Percentiles rank a stretch among this genome's conserved stretches.
Evolutionary conservation across 2,888 invertebrate genomes (phyloP).

Genomic region (Ophraella communa): DNA sequence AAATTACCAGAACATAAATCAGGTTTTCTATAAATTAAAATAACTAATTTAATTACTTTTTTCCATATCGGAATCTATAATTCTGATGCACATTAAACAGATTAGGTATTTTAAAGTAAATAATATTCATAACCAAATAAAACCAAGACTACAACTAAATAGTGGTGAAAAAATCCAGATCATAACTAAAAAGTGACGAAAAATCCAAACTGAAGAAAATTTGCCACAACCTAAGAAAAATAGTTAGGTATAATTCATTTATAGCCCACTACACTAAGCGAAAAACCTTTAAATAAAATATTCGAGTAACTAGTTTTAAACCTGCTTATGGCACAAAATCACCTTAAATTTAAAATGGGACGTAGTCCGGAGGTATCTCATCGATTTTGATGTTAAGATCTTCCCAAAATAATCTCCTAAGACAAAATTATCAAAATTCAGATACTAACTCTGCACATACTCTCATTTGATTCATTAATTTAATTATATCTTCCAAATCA

Average conservation of each 20-base stretch:
- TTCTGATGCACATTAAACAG: not conserved
- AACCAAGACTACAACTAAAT: not conserved
- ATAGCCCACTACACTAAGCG: not conserved
- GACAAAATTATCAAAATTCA: too few relatives aligned
- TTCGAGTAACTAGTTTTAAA: not conserved
- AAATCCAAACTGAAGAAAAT: too few relatives aligned
- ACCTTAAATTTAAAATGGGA: not conserved
- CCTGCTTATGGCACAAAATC: not conserved
- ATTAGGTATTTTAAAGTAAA: not conserved
- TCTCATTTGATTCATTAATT: not conserved
- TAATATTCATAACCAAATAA: not conserved
- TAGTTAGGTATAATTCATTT: too few relatives aligned
- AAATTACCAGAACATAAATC: not conserved
- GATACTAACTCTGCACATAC: not conserved
- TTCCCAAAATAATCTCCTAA: not conserved
- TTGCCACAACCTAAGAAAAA: too few relatives aligned
- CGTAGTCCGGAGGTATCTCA: not conserved
- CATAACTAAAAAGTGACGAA: too few relatives aligned
- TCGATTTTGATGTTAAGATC: not conserved
- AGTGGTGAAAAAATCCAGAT: not conserved
- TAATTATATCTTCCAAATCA: not conserved
- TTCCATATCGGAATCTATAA: not conserved
- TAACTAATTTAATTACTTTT: not conserved
- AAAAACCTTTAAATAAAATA: not conserved
- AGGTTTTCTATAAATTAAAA: not conserved